Evolutionary conservation across 2,888 invertebrate genomes (phyloP).

Genomic region (Eupithecia subfuscata): DNA sequence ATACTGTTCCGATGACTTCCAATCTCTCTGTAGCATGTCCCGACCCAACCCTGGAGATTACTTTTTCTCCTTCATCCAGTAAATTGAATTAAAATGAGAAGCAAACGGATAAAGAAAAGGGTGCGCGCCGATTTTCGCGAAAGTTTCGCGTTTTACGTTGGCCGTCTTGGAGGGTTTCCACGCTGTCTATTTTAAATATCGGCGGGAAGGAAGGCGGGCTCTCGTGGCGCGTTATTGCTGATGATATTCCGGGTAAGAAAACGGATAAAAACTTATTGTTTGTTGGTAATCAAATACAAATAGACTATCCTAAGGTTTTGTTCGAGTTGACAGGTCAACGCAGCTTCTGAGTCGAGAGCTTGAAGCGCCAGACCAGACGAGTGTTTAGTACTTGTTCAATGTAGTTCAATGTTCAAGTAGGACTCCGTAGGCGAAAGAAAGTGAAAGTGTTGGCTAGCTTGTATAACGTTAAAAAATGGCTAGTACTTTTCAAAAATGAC

Average conservation of each 20-base stretch:
- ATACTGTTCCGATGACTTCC: conserved; percentile 81
- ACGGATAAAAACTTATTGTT: conserved; percentile 5
- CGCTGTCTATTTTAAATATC: conserved; percentile 47
- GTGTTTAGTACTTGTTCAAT: not conserved
- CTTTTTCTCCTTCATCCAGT: conserved; percentile 81
- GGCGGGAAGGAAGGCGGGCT: conserved; percentile 18
- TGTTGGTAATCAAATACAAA: not conserved
- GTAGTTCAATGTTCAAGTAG: not conserved
- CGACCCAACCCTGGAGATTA: conserved; percentile 81
- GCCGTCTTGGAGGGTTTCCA: conserved; percentile 51
- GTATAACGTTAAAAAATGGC: too few relatives aligned
- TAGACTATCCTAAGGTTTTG: not conserved
- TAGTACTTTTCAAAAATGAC: too few relatives aligned
- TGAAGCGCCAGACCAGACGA: not conserved
- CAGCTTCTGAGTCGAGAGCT: not conserved
- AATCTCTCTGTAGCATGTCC: conserved; percentile 78
- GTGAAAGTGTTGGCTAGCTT: not conserved
- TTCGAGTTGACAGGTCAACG: not conserved
- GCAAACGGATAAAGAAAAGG: conserved; percentile 79
- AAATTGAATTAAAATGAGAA: conserved; percentile 83
- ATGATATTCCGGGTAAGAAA: conserved; percentile 5
- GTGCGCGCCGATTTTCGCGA: conserved; percentile 73
- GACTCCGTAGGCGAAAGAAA: not conserved
- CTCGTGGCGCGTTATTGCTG: conserved; percentile 2
- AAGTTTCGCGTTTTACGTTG: conserved; percentile 68